Evolutionary conservation across 2,888 invertebrate species (phyloP).

Genomic region (Euproctis similis): DNA sequence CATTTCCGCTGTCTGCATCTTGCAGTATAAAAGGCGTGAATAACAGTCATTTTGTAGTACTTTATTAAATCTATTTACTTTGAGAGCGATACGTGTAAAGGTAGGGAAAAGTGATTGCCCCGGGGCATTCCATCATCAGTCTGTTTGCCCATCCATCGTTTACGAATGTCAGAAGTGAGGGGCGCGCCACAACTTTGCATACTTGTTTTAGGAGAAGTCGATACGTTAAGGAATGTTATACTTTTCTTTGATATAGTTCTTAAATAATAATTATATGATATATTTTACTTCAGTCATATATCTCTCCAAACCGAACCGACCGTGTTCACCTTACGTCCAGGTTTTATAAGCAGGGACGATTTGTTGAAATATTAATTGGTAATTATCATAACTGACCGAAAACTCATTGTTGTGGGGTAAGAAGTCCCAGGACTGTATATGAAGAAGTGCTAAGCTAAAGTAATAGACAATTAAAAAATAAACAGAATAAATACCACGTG

Average conservation of each 20-base stretch:
- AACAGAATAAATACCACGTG: no score
- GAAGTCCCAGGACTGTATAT: no score
- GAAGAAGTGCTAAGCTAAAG: no score
- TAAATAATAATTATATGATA: not conserved
- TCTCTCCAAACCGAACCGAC: not conserved
- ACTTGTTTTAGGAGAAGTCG: constrained; percentile 24
- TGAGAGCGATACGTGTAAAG: constrained; percentile 12
- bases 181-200: constrained; percentile 30
- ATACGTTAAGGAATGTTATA: constrained; percentile 3
- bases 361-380: not conserved
- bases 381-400: not conserved
- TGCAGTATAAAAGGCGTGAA: not conserved
- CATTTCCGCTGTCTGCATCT: no score
- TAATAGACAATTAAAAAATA: no score
- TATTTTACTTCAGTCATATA: not conserved
- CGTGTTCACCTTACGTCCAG: not conserved
- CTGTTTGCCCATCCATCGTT: constrained; percentile 53
- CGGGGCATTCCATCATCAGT: constrained; percentile 45
- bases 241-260: not conserved
- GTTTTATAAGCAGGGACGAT: not conserved
- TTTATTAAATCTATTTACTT: not conserved
- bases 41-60: not conserved
- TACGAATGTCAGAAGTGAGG: constrained; percentile 39
- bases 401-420: no score
- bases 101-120: constrained; percentile 10